Percentiles rank a stretch among this genome's conserved stretches.
Evolutionary conservation across 2,113 vertebrate species (phyloP).

Genomic region (Neodon shergylaensis): DNA sequence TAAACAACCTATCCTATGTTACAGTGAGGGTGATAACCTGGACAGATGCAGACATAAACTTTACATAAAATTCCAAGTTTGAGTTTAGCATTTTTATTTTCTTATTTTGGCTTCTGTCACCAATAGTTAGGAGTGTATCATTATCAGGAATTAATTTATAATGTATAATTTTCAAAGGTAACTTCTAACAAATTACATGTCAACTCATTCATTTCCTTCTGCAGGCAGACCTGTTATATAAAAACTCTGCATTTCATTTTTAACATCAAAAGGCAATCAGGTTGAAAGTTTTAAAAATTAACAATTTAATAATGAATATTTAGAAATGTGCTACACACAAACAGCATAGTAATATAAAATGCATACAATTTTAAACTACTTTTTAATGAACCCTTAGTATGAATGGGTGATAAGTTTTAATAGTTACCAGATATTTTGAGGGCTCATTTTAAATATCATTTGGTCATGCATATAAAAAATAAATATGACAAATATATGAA

Average conservation of each 20-base stretch:
- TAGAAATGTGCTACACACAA: constrained; percentile 70
- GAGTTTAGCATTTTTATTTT: constrained; percentile 19
- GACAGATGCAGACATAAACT: neutral
- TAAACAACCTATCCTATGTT: neutral
- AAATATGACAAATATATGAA: constrained; percentile 79
- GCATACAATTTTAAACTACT: constrained; percentile 60
- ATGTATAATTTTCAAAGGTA: neutral
- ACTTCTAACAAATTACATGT: constrained; percentile 1
- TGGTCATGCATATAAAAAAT: constrained; percentile 76
- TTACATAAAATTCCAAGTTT: constrained; percentile 1
- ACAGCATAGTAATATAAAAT: constrained; percentile 67
- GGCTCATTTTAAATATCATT: constrained; percentile 65
- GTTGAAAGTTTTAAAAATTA: constrained; percentile 68
- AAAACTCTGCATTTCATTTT: constrained; percentile 40
- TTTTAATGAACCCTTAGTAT: constrained; percentile 63
- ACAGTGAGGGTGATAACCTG: neutral
- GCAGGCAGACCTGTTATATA: constrained; percentile 12
- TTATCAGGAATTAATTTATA: neutral
- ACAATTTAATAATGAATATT: constrained; percentile 75
- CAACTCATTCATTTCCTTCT: neutral
- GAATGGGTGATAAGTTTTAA: constrained; percentile 46
- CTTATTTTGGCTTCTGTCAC: constrained; percentile 36
- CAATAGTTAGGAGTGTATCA: neutral
- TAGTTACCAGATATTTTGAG: constrained; percentile 26
- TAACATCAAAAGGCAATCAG: constrained; percentile 69